Conservation (phyloP, 2,888 invertebrate genomes). For the Escarpia spicata region DNA sequence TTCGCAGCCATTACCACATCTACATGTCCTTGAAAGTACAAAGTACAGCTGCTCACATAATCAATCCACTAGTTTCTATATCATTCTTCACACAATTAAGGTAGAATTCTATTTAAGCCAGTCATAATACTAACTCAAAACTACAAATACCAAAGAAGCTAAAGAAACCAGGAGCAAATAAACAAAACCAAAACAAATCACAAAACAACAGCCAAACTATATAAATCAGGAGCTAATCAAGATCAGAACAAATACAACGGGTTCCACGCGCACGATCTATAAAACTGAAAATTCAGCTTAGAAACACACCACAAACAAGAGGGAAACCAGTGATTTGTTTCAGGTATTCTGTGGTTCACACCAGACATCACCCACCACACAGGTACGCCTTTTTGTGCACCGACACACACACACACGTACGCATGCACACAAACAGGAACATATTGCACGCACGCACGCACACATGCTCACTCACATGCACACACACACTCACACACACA, state of each 20-base stretch:
- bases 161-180: neutral
- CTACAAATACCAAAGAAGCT: neutral
- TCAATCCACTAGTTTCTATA: neutral
- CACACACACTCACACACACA: too few species aligned
- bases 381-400: neutral
- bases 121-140: neutral
- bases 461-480: too few species aligned
- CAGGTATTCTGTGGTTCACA: neutral
- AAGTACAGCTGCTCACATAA: neutral
- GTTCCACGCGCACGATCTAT: neutral
- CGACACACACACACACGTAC: neutral
- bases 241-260: neutral
- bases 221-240: neutral
- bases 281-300: neutral
- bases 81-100: neutral
- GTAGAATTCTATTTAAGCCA: neutral
- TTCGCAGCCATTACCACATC: neutral
- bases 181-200: neutral
- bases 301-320: neutral
- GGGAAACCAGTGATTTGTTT: constrained; percentile 8
- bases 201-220: neutral
- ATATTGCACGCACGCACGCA: neutral
- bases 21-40: neutral
- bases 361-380: too few species aligned
- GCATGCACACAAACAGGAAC: too few species aligned